These are phyloP conservation scores for Baryphthengus martii DNA, from an alignment of 2,113 vertebrate genomes.

Conservation along the genomic window DNA sequence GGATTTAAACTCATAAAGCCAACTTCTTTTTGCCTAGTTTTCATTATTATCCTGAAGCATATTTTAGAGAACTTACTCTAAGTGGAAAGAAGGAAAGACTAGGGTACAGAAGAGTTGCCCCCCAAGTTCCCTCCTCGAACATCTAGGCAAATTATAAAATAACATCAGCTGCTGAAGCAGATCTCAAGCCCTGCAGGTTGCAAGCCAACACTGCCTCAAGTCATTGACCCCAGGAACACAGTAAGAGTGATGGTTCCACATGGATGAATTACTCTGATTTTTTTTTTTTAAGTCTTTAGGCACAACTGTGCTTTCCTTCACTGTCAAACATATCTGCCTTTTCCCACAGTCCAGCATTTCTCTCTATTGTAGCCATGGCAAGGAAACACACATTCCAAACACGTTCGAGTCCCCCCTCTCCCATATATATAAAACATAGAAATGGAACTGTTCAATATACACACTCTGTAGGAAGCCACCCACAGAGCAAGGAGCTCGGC, in stretches of 20 bases:
- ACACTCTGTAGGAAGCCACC: slow-evolving; percentile 47
- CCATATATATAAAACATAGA: slow-evolving; percentile 47
- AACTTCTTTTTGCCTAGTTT: neutral
- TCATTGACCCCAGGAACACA: slow-evolving; percentile 2
- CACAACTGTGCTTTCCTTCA: slow-evolving; percentile 23
- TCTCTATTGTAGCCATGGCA: slow-evolving; percentile 54
- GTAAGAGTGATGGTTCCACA: slow-evolving; percentile 28
- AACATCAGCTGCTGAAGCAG: slow-evolving; percentile 1
- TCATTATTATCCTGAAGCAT: neutral
- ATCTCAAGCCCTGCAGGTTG: neutral
- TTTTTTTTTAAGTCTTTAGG: neutral
- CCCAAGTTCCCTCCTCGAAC: neutral
- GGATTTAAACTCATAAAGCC: slow-evolving; percentile 13
- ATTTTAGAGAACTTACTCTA: slow-evolving; percentile 20
- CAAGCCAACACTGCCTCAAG: neutral
- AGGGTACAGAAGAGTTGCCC: neutral
- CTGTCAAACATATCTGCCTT: slow-evolving; percentile 15
- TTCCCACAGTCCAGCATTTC: slow-evolving; percentile 35
- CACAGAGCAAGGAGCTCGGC: slow-evolving; percentile 37
- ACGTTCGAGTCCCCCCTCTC: slow-evolving; percentile 21
- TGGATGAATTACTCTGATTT: neutral
- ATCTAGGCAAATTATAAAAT: neutral
- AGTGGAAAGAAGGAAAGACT: slow-evolving; percentile 15
- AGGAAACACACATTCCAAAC: slow-evolving; percentile 56
- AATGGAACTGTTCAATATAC: slow-evolving; percentile 53